Conservation (phyloP, 2,797 vertebrate species). For the Halcyon smyrnensis region DNA sequence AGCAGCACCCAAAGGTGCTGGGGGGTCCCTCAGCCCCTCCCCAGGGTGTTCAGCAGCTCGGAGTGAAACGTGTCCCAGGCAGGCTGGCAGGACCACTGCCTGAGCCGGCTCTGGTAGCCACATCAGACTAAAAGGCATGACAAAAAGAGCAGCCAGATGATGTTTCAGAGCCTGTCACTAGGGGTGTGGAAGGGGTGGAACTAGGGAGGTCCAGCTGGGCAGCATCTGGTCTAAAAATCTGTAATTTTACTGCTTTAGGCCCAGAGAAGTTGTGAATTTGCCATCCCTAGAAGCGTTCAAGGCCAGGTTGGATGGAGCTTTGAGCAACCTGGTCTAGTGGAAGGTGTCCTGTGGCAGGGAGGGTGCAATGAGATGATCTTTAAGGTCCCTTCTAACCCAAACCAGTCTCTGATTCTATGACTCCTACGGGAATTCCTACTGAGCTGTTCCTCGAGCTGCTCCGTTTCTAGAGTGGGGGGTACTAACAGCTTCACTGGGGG, state of each 20-base stretch:
- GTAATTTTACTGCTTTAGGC: rapidly evolving
- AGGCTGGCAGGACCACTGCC: not conserved
- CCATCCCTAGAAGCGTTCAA: not conserved
- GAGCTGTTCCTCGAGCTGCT: not conserved
- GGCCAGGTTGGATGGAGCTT: not conserved
- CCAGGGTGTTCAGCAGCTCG: not conserved
- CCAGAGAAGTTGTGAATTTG: not conserved
- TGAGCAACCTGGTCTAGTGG: not conserved
- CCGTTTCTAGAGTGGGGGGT: not conserved
- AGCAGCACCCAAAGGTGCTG: not conserved
- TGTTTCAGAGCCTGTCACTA: rapidly evolving
- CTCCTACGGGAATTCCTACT: rapidly evolving
- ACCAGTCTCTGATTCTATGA: not conserved
- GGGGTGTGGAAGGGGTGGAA: rapidly evolving
- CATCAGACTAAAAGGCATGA: not conserved
- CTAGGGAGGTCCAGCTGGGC: not conserved
- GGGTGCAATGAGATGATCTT: not conserved
- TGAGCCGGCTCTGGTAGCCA: rapidly evolving
- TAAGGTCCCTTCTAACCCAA: not conserved
- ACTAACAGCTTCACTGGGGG: too few relatives aligned
- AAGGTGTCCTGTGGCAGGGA: not conserved
- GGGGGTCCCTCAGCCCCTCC: not conserved
- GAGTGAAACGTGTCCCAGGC: rapidly evolving
- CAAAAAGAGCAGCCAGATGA: not conserved
- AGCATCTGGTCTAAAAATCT: not conserved